Percentiles rank a stretch among this genome's conserved stretches.
Conservation (phyloP, 2,113 vertebrate species). For the Etia nguti region DNA sequence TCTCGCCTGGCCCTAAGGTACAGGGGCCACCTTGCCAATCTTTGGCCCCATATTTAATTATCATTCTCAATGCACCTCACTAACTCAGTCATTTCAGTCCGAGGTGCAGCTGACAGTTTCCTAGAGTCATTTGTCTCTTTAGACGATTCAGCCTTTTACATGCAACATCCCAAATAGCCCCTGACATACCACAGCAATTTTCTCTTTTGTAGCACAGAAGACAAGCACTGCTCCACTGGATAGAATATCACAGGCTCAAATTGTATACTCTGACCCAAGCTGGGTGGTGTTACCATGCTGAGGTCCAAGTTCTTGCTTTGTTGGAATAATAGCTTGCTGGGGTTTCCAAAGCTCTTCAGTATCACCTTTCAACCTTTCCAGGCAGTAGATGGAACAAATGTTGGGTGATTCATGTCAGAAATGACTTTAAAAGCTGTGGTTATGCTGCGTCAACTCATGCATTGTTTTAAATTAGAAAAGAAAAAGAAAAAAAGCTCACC, state of each 20-base stretch:
- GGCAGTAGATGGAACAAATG: constrained; percentile 28
- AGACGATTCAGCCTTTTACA: constrained; percentile 10
- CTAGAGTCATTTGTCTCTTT: constrained; percentile 23
- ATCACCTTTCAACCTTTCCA: constrained; percentile 37
- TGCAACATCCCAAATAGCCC: neutral
- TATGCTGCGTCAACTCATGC: constrained; percentile 11
- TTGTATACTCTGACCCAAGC: constrained; percentile 10
- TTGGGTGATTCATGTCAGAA: constrained; percentile 30
- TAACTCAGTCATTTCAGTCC: constrained; percentile 48
- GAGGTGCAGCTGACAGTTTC: constrained; percentile 43
- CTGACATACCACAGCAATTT: constrained; percentile 20
- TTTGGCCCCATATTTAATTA: constrained; percentile 67
- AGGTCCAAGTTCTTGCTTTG: constrained; percentile 34
- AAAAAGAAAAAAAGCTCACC: constrained; percentile 19
- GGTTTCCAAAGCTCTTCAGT: constrained; percentile 21
- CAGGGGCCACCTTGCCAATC: constrained; percentile 57
- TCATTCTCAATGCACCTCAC: constrained; percentile 48
- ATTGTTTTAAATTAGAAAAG: constrained; percentile 37
- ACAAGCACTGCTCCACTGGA: constrained; percentile 16
- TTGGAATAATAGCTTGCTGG: constrained; percentile 31
- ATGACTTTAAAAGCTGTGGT: constrained; percentile 31
- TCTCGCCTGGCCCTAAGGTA: constrained; percentile 62
- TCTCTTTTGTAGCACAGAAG: constrained; percentile 4
- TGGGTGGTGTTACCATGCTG: constrained; percentile 29
- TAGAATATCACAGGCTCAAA: constrained; percentile 32